Evolutionary conservation across 1,140 invertebrate genomes (phyloP), one percentile per base, ranked within the genome.

Genomic region (Euwallacea similis): DNA sequence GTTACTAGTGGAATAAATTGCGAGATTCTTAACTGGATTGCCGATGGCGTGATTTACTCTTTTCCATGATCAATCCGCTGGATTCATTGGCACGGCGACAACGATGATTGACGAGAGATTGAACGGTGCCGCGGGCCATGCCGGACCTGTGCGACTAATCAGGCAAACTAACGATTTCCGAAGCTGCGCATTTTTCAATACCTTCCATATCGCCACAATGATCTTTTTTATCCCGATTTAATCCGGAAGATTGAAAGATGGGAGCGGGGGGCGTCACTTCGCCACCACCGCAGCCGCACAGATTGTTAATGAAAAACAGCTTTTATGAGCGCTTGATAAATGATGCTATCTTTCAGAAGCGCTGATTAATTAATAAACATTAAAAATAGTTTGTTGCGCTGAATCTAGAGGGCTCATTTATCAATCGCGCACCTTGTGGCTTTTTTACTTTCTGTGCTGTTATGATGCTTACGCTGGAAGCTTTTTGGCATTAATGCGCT

Each of bases 261-360:
- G 53, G n/a, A 16, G 46, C 33, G 62, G 41, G 62, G 56, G 42
- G 53, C 33, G 64, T 42, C 64, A 56, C 42, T 44, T 16, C 46
- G 15, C 53, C 13, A 21, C 42, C 54, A 41, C 42, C 54, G 55
- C 46, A 58, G 58, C 58, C 58, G 58, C 43, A 44, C 43, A 42
- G 53, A 66, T 50, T 71, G 68, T 71, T 72, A 72, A 74, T 74
- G 65, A 72, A 74, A 74, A 74, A 74, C 69, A 74, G 73, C 73
- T 74, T 74, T 74, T 66, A 74, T 71, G 69, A 74, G 66, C 69
- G 66, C 53, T 69, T 74, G 73, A 74, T 74, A 72, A 74, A 74
- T 74, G 73, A 71, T 69, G 69, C 43, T 69, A 69, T 71, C 73
- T 72, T 74, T 74, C 66, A 69, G 69, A 64, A 66, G 68, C 65